Conservation (phyloP, 1,140 invertebrate species). For the Drosophila ercepeae region DNA sequence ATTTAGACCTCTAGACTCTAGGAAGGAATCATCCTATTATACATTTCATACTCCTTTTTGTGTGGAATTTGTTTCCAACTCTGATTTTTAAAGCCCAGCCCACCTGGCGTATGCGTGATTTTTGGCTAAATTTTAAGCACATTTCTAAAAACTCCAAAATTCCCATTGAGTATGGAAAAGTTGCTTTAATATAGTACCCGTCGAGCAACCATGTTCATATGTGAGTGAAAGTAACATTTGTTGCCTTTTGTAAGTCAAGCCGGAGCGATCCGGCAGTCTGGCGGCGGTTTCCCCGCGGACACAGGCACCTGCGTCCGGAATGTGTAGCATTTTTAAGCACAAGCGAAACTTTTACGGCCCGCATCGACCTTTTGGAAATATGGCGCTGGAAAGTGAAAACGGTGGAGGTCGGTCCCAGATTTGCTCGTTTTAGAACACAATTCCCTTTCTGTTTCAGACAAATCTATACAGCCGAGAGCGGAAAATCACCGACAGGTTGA, state of each 20-base stretch:
- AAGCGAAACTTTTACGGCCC: conserved; percentile 52
- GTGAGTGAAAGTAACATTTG: conserved; percentile 1
- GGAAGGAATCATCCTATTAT: too few species aligned
- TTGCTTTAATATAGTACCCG: not conserved
- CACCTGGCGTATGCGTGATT: too few species aligned
- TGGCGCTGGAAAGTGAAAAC: conserved; percentile 23
- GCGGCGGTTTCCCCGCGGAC: conserved; percentile 20
- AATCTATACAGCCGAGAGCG: conserved; percentile 34
- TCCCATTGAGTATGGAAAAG: not conserved
- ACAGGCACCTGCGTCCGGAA: conserved; percentile 61
- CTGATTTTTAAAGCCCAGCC: too few species aligned
- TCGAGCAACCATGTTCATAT: not conserved
- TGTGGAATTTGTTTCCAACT: too few species aligned
- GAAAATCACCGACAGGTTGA: conserved; percentile 61
- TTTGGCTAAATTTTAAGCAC: too few species aligned
- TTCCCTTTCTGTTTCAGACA: conserved; percentile 41
- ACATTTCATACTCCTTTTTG: too few species aligned
- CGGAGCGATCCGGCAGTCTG: conserved; percentile 11
- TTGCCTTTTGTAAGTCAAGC: not conserved
- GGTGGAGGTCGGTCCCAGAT: conserved; percentile 8
- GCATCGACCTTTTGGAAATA: conserved; percentile 35
- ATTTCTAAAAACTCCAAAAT: too few species aligned
- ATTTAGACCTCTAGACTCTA: too few species aligned
- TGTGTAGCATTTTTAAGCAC: conserved; percentile 65
- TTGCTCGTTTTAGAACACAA: conserved; percentile 37